Percentiles rank a stretch among this genome's conserved stretches.
phyloP scores from a whole-genome alignment of 2,888 invertebrate genomes.

The Agrochola lota region DNA sequence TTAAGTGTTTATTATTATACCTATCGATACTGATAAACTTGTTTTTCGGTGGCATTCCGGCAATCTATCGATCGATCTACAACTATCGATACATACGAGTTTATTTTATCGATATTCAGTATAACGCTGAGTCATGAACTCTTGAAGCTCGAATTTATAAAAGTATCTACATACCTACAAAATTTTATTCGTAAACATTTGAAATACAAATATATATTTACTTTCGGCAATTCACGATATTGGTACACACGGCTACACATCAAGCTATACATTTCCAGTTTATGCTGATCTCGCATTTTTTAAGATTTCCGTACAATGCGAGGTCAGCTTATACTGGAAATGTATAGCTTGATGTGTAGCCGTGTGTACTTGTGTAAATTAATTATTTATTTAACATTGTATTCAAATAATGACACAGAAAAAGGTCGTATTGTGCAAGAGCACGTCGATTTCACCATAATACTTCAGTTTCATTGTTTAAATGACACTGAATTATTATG shows the following conservation, averaged over 20 bases:
- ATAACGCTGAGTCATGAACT: not conserved
- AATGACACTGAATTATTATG: constrained; percentile 33
- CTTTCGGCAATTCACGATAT: constrained; percentile 22
- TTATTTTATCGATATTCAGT: not conserved
- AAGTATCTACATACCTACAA: not conserved
- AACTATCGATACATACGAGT: not conserved
- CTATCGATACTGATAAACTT: not conserved
- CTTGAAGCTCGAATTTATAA: not conserved
- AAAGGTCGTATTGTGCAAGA: constrained; percentile 43
- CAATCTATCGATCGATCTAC: constrained; percentile 26
- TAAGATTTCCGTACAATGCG: too few relatives aligned
- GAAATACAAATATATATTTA: constrained; percentile 9
- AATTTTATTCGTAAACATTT: not conserved
- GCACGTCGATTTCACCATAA: too few relatives aligned
- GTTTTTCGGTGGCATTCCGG: constrained; percentile 16
- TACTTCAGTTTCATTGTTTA: too few relatives aligned
- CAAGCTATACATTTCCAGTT: too few relatives aligned
- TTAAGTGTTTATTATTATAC: constrained; percentile 3
- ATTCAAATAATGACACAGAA: constrained; percentile 61
- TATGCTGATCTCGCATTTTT: too few relatives aligned
- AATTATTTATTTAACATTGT: constrained; percentile 58
- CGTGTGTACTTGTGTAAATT: constrained; percentile 36
- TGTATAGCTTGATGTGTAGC: too few relatives aligned
- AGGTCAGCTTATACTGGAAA: too few relatives aligned
- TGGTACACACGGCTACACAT: too few relatives aligned